These are phyloP conservation scores for Anoplolepis gracilipes DNA, from an alignment of 1,140 invertebrate species.

Conservation along the genomic window DNA sequence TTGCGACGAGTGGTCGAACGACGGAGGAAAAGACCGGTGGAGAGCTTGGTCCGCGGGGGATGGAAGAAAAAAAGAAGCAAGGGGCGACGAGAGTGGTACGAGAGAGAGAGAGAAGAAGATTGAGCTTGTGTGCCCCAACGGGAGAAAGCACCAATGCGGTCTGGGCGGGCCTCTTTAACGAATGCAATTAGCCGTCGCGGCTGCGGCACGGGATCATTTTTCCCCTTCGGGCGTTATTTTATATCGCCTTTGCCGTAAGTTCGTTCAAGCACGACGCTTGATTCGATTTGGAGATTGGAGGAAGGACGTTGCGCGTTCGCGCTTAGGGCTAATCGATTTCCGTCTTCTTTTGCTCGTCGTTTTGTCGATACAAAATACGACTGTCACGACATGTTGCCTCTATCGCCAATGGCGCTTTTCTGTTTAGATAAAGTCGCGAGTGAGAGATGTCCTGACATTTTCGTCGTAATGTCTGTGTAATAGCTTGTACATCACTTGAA, in stretches of 20 bases:
- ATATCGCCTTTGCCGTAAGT: conserved; percentile 47
- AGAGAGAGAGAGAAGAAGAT: background rate
- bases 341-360: conserved; percentile 15
- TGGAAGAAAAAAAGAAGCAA: conserved; percentile 5
- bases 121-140: background rate
- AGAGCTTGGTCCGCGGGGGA: background rate
- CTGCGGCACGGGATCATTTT: conserved; percentile 44
- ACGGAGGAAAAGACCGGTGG: conserved; percentile 10
- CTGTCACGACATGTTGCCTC: background rate
- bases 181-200: conserved; percentile 57
- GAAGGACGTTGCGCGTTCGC: conserved; percentile 13
- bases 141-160: conserved; percentile 51
- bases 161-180: conserved; percentile 45
- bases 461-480: background rate
- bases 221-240: conserved; percentile 57
- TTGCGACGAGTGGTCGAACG: conserved; percentile 42
- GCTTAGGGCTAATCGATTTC: conserved; percentile 54
- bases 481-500: background rate
- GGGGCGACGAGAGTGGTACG: background rate
- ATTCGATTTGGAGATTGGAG: conserved; percentile 60
- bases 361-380: background rate
- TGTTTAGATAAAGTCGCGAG: background rate
- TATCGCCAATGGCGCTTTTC: background rate
- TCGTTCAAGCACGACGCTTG: conserved; percentile 50
- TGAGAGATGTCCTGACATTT: background rate